A percentile compares a stretch with the other conserved stretches of the same genome.
Evolutionary conservation across 2,113 vertebrate genomes (phyloP).

Genomic region (Atlantisia rogersi): DNA sequence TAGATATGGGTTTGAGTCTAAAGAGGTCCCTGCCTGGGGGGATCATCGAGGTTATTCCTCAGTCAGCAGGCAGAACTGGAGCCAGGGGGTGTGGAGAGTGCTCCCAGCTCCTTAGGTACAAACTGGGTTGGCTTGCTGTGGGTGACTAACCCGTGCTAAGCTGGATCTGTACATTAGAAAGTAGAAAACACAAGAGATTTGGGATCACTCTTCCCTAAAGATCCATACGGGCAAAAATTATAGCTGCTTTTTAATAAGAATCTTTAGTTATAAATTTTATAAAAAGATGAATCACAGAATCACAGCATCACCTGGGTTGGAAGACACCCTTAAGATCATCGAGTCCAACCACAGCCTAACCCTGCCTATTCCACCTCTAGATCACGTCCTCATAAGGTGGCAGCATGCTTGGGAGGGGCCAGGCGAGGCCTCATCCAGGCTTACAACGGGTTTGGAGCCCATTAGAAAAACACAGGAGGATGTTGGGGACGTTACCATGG

Average conservation of each 20-base stretch:
- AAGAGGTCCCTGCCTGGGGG: background rate
- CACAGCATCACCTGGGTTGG: too few species aligned
- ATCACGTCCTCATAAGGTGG: too few species aligned
- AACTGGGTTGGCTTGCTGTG: background rate
- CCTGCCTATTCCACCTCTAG: too few species aligned
- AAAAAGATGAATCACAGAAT: background rate
- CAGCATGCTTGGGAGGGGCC: background rate
- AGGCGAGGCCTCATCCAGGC: background rate
- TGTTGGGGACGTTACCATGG: background rate
- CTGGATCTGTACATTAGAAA: background rate
- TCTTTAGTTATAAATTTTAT: background rate
- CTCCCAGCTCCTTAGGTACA: background rate
- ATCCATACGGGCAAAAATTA: background rate
- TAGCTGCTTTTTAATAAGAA: background rate
- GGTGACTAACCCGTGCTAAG: rapidly evolving
- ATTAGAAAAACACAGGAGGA: background rate
- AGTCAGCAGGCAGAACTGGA: background rate
- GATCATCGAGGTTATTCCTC: background rate
- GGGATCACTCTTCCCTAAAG: background rate
- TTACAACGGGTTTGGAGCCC: background rate
- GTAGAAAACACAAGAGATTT: background rate
- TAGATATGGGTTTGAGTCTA: background rate
- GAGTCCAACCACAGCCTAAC: too few species aligned
- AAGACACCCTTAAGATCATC: too few species aligned
- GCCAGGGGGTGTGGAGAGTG: too few species aligned